phyloP scores from a whole-genome alignment of 92 coral and sea anemone species.

The Diadumene lineata region DNA sequence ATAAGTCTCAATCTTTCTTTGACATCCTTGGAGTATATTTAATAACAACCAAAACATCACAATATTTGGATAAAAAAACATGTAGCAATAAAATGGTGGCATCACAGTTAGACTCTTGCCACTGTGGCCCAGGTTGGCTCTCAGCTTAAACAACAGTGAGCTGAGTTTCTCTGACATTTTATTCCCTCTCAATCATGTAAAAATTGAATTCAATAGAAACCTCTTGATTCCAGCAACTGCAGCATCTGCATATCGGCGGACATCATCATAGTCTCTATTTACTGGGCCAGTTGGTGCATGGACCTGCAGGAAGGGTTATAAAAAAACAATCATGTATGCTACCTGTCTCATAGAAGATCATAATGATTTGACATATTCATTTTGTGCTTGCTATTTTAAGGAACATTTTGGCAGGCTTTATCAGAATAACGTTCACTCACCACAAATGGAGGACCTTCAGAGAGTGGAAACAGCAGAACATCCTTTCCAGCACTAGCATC shows the following conservation, averaged over 20 bases:
- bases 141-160: background rate
- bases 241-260: conserved; percentile 86
- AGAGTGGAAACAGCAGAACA: conserved; percentile 55
- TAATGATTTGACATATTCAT: too few species aligned
- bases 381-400: too few species aligned
- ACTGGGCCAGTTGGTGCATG: conserved; percentile 98
- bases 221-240: conserved; percentile 83
- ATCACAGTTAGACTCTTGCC: too few species aligned
- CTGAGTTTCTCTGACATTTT: background rate
- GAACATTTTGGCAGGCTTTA: background rate
- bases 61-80: too few species aligned
- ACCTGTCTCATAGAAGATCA: background rate
- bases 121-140: too few species aligned
- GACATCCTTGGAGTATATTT: background rate
- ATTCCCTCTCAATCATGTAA: background rate
- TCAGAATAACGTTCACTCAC: conserved; percentile 42
- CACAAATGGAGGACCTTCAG: conserved; percentile 48
- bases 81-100: too few species aligned
- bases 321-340: background rate
- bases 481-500: conserved; percentile 74
- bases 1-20: background rate
- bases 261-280: conserved; percentile 95
- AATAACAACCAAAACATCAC: too few species aligned
- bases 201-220: conserved; percentile 13
- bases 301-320: conserved; percentile 50